Percentiles rank a stretch among this genome's conserved stretches.
Evolutionary conservation across 2,113 vertebrate species (phyloP).

Genomic region (Smithornis capensis): DNA sequence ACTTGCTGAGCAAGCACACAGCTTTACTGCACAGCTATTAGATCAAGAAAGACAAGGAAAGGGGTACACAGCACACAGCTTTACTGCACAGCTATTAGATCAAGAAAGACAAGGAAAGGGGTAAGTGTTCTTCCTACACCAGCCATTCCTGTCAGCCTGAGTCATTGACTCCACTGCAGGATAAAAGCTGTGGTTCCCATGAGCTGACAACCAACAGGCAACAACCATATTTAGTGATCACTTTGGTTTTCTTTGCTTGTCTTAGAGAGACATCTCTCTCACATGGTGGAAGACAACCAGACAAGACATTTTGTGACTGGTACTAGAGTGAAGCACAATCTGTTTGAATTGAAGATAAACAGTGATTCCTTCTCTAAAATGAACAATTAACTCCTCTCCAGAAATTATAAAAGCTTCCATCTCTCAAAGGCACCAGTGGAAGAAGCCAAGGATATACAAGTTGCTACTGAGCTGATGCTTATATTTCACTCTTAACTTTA

Average conservation of each 20-base stretch:
- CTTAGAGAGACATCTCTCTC: not conserved
- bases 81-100: too few species aligned
- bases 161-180: not conserved
- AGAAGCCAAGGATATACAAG: not conserved
- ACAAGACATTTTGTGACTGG: not conserved
- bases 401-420: not conserved
- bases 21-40: not conserved
- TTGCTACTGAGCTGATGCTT: too few species aligned
- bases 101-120: not conserved
- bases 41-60: not conserved
- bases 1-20: rapidly evolving
- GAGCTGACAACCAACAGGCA: not conserved
- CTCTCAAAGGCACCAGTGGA: not conserved
- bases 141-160: not conserved
- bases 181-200: not conserved
- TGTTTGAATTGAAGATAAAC: not conserved
- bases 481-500: not conserved
- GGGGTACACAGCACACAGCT: not conserved
- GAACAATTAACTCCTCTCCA: not conserved
- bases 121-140: not conserved
- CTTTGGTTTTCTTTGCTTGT: not conserved
- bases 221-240: not conserved
- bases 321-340: not conserved
- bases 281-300: not conserved
- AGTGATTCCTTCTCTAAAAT: not conserved